Percentiles rank a stretch among this genome's conserved stretches.
These are phyloP conservation scores for Conchocele bisecta DNA, from an alignment of 2,888 invertebrate genomes.

Conservation along the genomic window DNA sequence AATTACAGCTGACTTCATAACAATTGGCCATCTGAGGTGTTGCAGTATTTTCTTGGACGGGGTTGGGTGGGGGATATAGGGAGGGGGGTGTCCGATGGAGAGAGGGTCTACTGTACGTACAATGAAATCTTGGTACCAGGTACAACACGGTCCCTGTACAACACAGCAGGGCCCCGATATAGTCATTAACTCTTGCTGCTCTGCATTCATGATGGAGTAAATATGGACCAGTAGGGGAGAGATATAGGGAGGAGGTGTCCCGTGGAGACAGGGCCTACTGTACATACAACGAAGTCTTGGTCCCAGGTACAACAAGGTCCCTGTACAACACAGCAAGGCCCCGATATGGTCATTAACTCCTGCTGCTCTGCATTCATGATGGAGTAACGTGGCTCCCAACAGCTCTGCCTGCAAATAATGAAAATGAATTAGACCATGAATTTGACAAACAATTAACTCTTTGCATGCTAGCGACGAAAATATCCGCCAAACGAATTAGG, in stretches of 20 bases:
- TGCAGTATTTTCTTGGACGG: too few relatives aligned
- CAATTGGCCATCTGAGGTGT: too few relatives aligned
- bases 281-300: constrained; percentile 76
- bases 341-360: constrained; percentile 70
- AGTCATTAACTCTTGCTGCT: constrained; percentile 66
- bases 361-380: constrained; percentile 72
- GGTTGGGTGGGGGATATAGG: too few relatives aligned
- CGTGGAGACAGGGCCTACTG: too few relatives aligned
- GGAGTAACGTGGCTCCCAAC: constrained; percentile 71
- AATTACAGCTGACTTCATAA: too few relatives aligned
- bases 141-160: constrained; percentile 78
- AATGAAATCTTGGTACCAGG: constrained; percentile 76
- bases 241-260: too few relatives aligned
- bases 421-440: not conserved
- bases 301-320: constrained; percentile 79
- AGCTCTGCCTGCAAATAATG: constrained; percentile 66
- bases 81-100: too few relatives aligned
- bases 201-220: constrained; percentile 73
- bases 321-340: constrained; percentile 78
- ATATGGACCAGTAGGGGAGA: too few relatives aligned
- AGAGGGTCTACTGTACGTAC: constrained; percentile 71
- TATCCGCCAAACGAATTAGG: too few relatives aligned
- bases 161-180: constrained; percentile 79
- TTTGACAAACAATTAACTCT: too few relatives aligned
- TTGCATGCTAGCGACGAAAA: too few relatives aligned